Evolutionary conservation across 2,113 vertebrate species (phyloP).

Genomic region (Phoxinus phoxinus): DNA sequence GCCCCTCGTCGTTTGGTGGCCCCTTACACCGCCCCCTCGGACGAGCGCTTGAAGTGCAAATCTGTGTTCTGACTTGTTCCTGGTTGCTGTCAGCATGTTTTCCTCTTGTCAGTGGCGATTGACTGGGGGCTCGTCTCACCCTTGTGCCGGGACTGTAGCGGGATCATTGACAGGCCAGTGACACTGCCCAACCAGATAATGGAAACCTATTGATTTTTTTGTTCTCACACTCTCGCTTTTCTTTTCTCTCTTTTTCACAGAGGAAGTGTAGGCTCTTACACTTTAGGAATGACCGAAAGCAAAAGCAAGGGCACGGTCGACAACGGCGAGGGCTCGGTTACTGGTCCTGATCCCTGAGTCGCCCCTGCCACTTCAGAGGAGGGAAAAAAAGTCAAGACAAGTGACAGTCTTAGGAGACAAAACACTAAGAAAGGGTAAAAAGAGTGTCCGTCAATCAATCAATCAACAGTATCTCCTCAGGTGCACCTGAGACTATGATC

Average conservation of each 20-base stretch:
- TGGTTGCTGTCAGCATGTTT: slow-evolving; percentile 89
- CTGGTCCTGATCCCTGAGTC: slow-evolving; percentile 79
- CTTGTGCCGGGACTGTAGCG: slow-evolving; percentile 81
- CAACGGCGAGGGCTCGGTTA: slow-evolving; percentile 82
- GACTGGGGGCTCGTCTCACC: slow-evolving; percentile 86
- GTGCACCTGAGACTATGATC: slow-evolving; percentile 44
- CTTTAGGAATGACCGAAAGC: slow-evolving; percentile 79
- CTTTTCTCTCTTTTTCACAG: slow-evolving; percentile 34
- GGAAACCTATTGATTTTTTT: slow-evolving; percentile 98
- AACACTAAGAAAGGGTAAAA: slow-evolving; percentile 20
- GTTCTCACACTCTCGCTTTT: slow-evolving; percentile 46
- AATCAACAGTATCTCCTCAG: slow-evolving; percentile 29
- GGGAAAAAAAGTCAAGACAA: slow-evolving; percentile 37
- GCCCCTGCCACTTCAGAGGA: slow-evolving; percentile 56
- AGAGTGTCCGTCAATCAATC: slow-evolving; percentile 28
- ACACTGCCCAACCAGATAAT: slow-evolving; percentile 96
- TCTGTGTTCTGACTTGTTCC: slow-evolving; percentile 93
- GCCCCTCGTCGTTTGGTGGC: slow-evolving; percentile 79
- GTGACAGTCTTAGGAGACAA: slow-evolving; percentile 32
- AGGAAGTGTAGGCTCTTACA: slow-evolving; percentile 72
- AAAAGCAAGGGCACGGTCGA: slow-evolving; percentile 50
- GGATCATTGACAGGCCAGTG: slow-evolving; percentile 98
- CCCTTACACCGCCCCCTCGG: slow-evolving; percentile 74
- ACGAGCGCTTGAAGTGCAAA: slow-evolving; percentile 87
- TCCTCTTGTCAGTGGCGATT: slow-evolving; percentile 94